A percentile compares a stretch with the other conserved stretches of the same genome.
Conservation (phyloP, 1,140 invertebrate genomes). For the Heterodera schachtii region DNA sequence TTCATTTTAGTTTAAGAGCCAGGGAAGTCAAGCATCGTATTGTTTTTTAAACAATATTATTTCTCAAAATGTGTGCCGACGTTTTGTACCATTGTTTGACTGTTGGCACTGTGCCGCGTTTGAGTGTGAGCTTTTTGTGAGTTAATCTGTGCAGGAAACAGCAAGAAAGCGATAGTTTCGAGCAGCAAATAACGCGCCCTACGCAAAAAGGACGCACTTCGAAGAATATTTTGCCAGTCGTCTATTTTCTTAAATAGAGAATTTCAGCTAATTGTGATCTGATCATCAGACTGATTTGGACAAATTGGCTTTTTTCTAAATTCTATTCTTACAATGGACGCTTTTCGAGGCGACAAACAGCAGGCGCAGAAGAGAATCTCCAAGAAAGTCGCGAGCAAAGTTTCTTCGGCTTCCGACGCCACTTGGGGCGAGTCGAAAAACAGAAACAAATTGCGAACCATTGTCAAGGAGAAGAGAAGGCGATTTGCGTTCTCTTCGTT, state of each 20-base stretch:
- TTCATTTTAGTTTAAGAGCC: too few relatives aligned
- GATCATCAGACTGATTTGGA: not conserved
- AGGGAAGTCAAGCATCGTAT: too few relatives aligned
- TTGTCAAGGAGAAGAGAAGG: slow-evolving; percentile 38
- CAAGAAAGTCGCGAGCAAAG: slow-evolving; percentile 33
- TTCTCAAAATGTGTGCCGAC: too few relatives aligned
- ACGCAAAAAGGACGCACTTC: slow-evolving; percentile 33
- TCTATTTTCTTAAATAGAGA: slow-evolving; percentile 36
- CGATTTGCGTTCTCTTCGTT: slow-evolving; percentile 42
- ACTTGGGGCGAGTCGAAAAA: slow-evolving; percentile 36
- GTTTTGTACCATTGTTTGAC: not conserved
- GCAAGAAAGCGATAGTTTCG: slow-evolving; percentile 50
- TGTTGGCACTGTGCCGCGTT: not conserved
- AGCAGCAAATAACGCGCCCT: slow-evolving; percentile 43
- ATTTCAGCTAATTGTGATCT: not conserved
- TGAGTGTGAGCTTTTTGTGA: not conserved
- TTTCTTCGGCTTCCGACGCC: slow-evolving; percentile 42
- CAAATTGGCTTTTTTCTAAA: too few relatives aligned
- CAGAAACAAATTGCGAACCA: slow-evolving; percentile 43
- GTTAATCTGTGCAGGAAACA: slow-evolving; percentile 44
- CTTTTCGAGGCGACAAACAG: not conserved
- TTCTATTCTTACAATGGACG: not conserved
- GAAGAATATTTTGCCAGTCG: slow-evolving; percentile 45
- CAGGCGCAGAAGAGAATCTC: slow-evolving; percentile 44
- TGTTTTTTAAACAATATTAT: too few relatives aligned